Evolutionary conservation across 2,113 vertebrate species (phyloP).

Genomic region (Caretta caretta): DNA sequence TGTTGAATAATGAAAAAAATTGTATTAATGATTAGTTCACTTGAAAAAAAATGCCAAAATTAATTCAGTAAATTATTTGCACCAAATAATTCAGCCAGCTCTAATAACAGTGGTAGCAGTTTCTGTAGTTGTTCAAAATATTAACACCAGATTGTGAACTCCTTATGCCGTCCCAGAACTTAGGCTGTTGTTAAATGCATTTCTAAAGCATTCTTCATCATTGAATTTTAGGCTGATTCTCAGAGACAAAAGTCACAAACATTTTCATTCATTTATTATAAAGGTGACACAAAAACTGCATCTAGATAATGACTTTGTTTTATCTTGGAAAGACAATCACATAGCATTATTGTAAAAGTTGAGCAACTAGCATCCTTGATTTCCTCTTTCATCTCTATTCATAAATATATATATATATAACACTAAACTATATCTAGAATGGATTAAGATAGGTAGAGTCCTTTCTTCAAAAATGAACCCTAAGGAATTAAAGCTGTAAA

Average conservation of each 20-base stretch:
- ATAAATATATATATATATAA: too few species aligned
- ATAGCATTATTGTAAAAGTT: background rate
- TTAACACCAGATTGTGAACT: background rate
- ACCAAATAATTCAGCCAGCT: background rate
- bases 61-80: background rate
- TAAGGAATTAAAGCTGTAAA: conserved; percentile 41
- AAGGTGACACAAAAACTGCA: background rate
- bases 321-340: background rate
- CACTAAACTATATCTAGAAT: conserved; percentile 11
- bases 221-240: fast-evolving
- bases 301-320: background rate
- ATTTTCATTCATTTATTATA: background rate
- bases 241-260: background rate
- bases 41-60: background rate
- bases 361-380: background rate
- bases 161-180: background rate
- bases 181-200: background rate
- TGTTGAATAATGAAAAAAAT: background rate
- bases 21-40: background rate
- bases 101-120: background rate
- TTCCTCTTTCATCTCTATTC: conserved; percentile 27
- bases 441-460: conserved; percentile 53
- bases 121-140: background rate
- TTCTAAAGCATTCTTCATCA: background rate
- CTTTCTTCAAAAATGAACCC: conserved; percentile 9